These are phyloP conservation scores for Frankliniella intonsa DNA, from an alignment of 2,888 invertebrate genomes.

Conservation along the genomic window DNA sequence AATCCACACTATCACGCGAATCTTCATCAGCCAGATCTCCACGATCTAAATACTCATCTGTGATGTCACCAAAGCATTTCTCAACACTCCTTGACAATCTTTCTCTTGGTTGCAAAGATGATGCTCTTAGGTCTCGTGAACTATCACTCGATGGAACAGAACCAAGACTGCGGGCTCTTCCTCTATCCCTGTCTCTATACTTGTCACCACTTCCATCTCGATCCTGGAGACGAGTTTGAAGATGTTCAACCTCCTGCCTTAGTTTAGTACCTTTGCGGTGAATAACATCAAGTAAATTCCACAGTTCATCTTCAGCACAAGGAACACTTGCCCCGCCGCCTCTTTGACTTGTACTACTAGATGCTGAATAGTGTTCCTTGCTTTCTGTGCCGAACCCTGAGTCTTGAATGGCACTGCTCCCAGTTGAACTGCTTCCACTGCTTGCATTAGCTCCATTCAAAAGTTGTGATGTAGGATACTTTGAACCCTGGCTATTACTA, in stretches of 20 bases:
- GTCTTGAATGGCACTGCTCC: conserved; percentile 65
- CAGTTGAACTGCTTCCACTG: conserved; percentile 51
- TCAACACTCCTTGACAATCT: conserved; percentile 35
- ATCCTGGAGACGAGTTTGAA: conserved; percentile 35
- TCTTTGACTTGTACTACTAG: conserved; percentile 43
- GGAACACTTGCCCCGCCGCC: conserved; percentile 42
- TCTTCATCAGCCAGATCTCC: background rate
- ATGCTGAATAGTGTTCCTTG: conserved; percentile 50
- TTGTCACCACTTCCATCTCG: conserved; percentile 30
- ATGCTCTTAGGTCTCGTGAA: background rate
- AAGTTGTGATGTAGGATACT: conserved; percentile 49
- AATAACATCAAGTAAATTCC: conserved; percentile 81
- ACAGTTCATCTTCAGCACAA: conserved; percentile 70
- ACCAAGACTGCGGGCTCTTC: conserved; percentile 30
- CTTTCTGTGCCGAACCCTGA: conserved; percentile 89
- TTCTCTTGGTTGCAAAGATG: background rate
- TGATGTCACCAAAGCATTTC: background rate
- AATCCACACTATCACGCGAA: conserved; percentile 13
- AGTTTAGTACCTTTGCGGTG: conserved; percentile 69
- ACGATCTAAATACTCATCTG: background rate
- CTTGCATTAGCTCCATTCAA: conserved; percentile 31
- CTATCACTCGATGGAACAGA: conserved; percentile 3
- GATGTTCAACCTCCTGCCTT: conserved; percentile 55
- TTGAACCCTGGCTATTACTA: conserved; percentile 59
- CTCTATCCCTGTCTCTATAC: conserved; percentile 32